Conservation (phyloP, 2,797 vertebrate species). For the Tapera naevia region DNA sequence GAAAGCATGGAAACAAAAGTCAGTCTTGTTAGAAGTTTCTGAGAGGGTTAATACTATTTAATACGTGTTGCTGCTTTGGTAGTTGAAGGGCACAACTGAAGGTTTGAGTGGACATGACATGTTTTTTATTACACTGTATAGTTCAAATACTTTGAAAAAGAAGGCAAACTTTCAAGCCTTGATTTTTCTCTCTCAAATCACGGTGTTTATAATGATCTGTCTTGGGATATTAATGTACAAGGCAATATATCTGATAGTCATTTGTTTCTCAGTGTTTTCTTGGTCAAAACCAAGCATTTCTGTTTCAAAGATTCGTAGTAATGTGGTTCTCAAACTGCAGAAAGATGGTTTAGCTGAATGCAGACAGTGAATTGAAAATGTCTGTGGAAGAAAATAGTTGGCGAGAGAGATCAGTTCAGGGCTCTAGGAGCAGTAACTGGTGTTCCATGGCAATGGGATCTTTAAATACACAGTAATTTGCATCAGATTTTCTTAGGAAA, state of each 20-base stretch:
- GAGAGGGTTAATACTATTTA: not conserved
- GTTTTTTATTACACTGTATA: not conserved
- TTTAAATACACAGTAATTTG: not conserved
- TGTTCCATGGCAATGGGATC: not conserved
- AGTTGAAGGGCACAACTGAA: not conserved
- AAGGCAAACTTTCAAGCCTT: slow-evolving; percentile 12
- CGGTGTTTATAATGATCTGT: slow-evolving; percentile 18
- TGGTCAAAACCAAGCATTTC: slow-evolving; percentile 29
- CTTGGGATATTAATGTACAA: not conserved
- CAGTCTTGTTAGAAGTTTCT: not conserved
- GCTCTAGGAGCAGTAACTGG: not conserved
- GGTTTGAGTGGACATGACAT: not conserved
- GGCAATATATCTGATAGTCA: slow-evolving; percentile 13
- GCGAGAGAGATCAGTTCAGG: not conserved
- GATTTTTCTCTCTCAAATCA: not conserved
- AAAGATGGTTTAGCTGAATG: not conserved
- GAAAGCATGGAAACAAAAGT: slow-evolving; percentile 1
- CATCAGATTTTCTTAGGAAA: slow-evolving; percentile 5
- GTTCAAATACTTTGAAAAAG: not conserved
- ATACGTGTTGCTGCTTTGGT: not conserved
- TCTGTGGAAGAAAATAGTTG: not conserved
- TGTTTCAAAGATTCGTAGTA: slow-evolving; percentile 28
- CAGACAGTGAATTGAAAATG: not conserved
- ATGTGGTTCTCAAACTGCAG: slow-evolving; percentile 19
- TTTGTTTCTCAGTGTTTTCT: not conserved